These are phyloP conservation scores for Oreohelix idahoensis DNA, from an alignment of 1,140 invertebrate genomes.

Conservation along the genomic window DNA sequence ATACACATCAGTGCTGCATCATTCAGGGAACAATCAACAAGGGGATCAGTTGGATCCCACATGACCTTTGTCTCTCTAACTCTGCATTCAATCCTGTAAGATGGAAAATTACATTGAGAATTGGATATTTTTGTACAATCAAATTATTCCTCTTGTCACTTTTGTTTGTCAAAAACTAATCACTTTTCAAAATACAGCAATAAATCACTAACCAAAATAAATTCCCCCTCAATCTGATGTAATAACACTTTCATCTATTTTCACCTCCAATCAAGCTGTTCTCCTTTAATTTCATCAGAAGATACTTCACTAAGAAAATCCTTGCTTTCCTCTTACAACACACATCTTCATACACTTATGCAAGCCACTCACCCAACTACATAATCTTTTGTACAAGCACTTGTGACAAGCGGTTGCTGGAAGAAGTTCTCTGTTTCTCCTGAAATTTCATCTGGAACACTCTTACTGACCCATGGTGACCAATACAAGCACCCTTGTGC, in stretches of 20 bases:
- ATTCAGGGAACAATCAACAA: conserved; percentile 82
- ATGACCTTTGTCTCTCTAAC: background rate
- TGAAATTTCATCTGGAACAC: conserved; percentile 56
- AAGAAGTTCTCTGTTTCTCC: conserved; percentile 30
- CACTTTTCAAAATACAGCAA: background rate
- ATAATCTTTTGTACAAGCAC: conserved; percentile 59
- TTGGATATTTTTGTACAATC: background rate
- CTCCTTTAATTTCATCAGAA: background rate
- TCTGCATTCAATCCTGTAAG: conserved; percentile 29
- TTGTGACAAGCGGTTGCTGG: conserved; percentile 65
- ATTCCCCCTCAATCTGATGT: background rate
- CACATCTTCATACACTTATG: background rate
- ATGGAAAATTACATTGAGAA: background rate
- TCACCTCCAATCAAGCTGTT: background rate
- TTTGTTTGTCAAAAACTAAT: background rate
- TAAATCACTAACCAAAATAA: background rate
- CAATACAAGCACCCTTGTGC: conserved; percentile 63
- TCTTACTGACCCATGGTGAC: conserved; percentile 72
- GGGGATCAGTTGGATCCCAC: conserved; percentile 65
- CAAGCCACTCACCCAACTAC: conserved; percentile 49
- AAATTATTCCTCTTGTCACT: background rate
- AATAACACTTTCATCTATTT: too few species aligned
- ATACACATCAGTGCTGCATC: conserved; percentile 80
- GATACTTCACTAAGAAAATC: background rate
- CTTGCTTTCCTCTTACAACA: background rate